These are phyloP conservation scores for Phylloscopus whistleri DNA, from an alignment of 2,113 vertebrate genomes.

Conservation along the genomic window DNA sequence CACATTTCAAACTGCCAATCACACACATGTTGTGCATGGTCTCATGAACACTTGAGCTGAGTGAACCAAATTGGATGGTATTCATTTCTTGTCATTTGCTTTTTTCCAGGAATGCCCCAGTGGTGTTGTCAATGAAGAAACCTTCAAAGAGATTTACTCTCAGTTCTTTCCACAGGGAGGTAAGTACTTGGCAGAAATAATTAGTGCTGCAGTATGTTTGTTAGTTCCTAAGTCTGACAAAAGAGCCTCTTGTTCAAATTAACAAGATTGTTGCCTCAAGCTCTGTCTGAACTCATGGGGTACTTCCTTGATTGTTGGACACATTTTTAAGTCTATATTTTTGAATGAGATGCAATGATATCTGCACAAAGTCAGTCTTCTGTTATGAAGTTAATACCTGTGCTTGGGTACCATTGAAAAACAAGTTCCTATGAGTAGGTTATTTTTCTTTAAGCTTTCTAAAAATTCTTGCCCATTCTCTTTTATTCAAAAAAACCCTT, in stretches of 20 bases:
- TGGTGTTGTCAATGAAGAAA: slow-evolving; percentile 95
- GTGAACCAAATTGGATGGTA: neutral
- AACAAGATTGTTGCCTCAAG: neutral
- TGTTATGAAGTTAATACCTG: neutral
- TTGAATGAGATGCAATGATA: neutral
- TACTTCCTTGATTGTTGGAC: neutral
- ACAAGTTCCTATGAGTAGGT: neutral
- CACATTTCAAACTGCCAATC: neutral
- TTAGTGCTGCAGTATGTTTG: neutral
- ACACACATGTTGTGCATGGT: neutral
- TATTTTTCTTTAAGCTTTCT: neutral
- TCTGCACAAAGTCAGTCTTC: neutral
- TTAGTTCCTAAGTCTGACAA: neutral
- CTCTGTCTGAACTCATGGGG: neutral
- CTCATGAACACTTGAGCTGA: neutral
- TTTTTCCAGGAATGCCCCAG: slow-evolving; percentile 90
- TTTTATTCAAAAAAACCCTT: neutral
- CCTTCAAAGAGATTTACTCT: slow-evolving; percentile 96
- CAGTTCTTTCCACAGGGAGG: slow-evolving; percentile 99
- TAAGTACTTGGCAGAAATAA: slow-evolving; percentile 63
- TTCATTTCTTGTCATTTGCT: slow-evolving; percentile 34
- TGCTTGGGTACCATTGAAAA: neutral
- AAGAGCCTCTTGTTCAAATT: neutral
- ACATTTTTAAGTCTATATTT: neutral
- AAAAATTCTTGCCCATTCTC: neutral